Conservation (phyloP, 1,140 invertebrate species). For the Drosophila mojavensis region DNA sequence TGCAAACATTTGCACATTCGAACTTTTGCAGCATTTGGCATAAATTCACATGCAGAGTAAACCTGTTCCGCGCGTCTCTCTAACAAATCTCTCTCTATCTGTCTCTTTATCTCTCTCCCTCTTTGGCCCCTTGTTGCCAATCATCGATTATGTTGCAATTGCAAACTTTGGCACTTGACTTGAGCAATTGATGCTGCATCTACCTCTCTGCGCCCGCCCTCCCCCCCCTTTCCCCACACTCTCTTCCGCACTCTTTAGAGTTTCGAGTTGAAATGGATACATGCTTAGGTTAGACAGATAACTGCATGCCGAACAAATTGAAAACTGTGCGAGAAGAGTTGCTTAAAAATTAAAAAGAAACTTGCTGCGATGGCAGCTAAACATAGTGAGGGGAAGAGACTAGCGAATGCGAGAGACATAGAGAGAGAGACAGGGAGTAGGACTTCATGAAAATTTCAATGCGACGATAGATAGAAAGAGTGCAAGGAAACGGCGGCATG, state of each 20-base stretch:
- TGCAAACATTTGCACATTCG: conserved; percentile 13
- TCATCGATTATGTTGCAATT: conserved; percentile 41
- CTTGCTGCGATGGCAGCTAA: conserved; percentile 25
- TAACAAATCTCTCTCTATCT: background rate
- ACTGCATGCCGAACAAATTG: conserved; percentile 44
- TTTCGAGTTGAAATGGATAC: conserved; percentile 10
- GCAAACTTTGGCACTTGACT: conserved; percentile 45
- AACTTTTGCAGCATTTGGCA: conserved; percentile 6
- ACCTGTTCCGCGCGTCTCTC: background rate
- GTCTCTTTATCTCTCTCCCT: background rate
- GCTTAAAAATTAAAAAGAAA: conserved; percentile 47
- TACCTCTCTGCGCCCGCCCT: background rate
- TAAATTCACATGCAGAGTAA: background rate
- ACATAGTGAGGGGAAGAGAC: background rate
- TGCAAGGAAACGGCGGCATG: background rate
- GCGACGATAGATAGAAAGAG: conserved; percentile 36
- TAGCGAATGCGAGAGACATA: background rate
- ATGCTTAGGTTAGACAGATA: conserved; percentile 26
- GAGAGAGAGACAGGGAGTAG: background rate
- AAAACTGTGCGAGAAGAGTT: conserved; percentile 18
- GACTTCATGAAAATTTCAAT: conserved; percentile 63
- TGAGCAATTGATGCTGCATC: conserved; percentile 43
- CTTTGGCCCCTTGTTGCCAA: background rate
- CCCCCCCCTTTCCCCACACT: background rate
- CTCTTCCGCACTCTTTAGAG: background rate